Percentiles rank a stretch among this genome's conserved stretches.
phyloP scores from a whole-genome alignment of 2,113 vertebrate species.

The Telmatochromis brichardi region DNA sequence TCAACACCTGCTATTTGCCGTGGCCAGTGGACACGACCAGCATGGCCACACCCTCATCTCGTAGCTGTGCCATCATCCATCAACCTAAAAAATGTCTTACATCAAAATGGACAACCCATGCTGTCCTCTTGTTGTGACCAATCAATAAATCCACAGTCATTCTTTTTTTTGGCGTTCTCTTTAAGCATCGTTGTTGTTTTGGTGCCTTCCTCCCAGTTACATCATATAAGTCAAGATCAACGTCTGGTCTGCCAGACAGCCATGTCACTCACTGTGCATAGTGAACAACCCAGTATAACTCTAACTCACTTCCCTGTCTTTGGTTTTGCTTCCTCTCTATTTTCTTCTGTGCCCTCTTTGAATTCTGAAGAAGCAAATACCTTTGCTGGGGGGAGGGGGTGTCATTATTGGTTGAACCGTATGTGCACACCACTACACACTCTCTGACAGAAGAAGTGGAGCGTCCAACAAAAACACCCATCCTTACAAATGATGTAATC shows the following conservation, averaged over 20 bases:
- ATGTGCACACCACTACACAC: background rate
- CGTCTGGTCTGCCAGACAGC: background rate
- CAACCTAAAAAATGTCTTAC: background rate
- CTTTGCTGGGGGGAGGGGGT: background rate
- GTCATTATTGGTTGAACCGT: background rate
- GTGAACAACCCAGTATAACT: background rate
- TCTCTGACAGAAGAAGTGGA: background rate
- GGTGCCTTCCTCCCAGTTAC: background rate
- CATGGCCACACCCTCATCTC: conserved; percentile 78
- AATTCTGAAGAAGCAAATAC: background rate
- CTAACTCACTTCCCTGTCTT: background rate
- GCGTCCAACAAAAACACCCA: background rate
- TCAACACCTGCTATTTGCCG: conserved; percentile 79
- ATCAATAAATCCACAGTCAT: background rate
- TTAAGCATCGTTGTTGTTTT: background rate
- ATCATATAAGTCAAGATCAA: background rate
- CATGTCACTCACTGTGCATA: background rate
- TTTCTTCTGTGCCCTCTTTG: background rate
- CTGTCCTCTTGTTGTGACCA: background rate
- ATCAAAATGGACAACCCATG: background rate
- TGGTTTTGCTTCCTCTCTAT: background rate
- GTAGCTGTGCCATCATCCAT: conserved; percentile 76
- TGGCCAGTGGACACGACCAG: conserved; percentile 87
- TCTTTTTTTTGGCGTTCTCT: background rate
- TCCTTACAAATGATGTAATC: background rate